A percentile compares a stretch with the other conserved stretches of the same genome.
These are phyloP conservation scores for Anguilla anguilla DNA, from an alignment of 2,797 vertebrate species.

Conservation along the genomic window DNA sequence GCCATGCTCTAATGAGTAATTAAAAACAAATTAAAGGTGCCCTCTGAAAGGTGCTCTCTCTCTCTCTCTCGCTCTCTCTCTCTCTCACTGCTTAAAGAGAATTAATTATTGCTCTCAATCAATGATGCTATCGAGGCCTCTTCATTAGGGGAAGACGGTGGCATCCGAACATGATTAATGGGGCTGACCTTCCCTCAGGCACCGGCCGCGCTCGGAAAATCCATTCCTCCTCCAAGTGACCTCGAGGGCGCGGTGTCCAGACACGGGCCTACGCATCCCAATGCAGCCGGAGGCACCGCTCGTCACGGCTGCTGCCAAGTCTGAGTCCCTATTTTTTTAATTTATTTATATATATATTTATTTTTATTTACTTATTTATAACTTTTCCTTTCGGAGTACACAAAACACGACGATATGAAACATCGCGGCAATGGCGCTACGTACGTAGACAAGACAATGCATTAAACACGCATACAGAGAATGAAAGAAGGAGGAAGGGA, in stretches of 20 bases:
- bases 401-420: no score
- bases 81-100: constrained; percentile 55
- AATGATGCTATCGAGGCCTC: constrained; percentile 74
- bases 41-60: constrained; percentile 47
- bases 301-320: neutral
- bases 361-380: no score
- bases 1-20: constrained; percentile 52
- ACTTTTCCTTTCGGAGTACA: no score
- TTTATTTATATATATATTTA: no score
- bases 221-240: constrained; percentile 76
- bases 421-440: no score
- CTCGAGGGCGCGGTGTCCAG: constrained; percentile 51
- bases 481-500: no score
- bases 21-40: constrained; percentile 61
- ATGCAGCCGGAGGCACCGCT: neutral
- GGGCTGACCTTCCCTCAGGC: constrained; percentile 75
- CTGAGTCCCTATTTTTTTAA: no score
- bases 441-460: no score
- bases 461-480: no score
- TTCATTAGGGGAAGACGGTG: constrained; percentile 68
- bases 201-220: constrained; percentile 70
- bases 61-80: neutral
- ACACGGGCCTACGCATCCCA: neutral
- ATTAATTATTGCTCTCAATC: constrained; percentile 81
- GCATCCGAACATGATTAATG: constrained; percentile 79